Base-by-base conservation (phyloP, 2,888 invertebrate species). In the Agrotis clavis region DNA sequence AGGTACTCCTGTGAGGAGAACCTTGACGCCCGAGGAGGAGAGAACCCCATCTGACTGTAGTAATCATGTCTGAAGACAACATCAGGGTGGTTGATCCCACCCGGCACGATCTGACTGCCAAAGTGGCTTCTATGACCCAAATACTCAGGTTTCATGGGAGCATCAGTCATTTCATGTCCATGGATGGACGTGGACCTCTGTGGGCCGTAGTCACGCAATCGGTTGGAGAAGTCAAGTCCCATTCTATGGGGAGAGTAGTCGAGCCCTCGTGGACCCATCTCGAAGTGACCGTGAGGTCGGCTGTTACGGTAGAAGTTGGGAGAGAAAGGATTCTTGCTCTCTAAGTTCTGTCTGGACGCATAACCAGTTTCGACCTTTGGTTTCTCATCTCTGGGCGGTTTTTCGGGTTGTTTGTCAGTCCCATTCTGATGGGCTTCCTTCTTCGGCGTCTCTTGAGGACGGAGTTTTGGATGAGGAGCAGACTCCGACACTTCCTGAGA, bases 1-100 rank as follows among this genome's bases (percentile, higher is more conserved):
- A 96, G 80, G 64, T 96, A 96, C 92, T 96, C 96, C 89, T 96
- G 96, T 7, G 96, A 96, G 0, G 96, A 96, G 80, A 96, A 96
- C 68, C 96, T 83, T 6, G 95, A 92, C 6, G 95, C 94, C 2
- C 96, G 90, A 13, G 96, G 94, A 3, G 94, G 94, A 0, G 94
- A 93, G 75, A 93, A 94, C 14, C 95, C 95, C 88, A 93, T 90
- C 85, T 94, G 95, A 6, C 82, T 88, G 79, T 95, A 96, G 87
- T 94, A 94, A 61, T 96, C 96, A 35, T 96, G 96, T 19, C 96
- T 86, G 85, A 94, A 96, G 59, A 96, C 95, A 65, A 96, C 96
- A 69, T 96, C 96, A 0, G 96, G 96, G 76, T 96, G 95, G 72
- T 91, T 92, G 30, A 93, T 93, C 0, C 92, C 94, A 0, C 93